Evolutionary conservation across 2,888 invertebrate species (phyloP).

Genomic region (Pterobdella sp.): DNA sequence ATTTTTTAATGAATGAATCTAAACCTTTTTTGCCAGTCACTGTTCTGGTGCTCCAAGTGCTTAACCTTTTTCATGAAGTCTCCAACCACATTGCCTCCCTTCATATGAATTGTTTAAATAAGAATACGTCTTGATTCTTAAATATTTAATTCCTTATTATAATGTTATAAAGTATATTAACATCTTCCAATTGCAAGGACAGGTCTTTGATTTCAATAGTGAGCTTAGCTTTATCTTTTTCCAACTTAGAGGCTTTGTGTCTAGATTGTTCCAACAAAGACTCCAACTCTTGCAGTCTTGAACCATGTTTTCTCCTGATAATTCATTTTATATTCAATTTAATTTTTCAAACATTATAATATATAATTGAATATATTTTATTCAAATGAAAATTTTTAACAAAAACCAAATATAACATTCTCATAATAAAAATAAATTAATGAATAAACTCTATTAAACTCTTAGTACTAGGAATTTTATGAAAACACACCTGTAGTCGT

Average conservation of each 20-base stretch:
- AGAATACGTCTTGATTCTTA: background rate
- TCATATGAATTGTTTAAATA: background rate
- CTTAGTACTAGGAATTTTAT: background rate
- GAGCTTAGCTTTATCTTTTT: conserved; percentile 95
- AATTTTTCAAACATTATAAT: too few species aligned
- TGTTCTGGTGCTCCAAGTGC: conserved; percentile 52
- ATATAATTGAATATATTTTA: too few species aligned
- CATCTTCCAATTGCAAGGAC: conserved; percentile 84
- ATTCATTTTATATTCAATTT: background rate
- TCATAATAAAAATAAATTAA: background rate
- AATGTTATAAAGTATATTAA: conserved; percentile 3
- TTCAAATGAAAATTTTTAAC: background rate
- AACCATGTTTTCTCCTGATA: conserved; percentile 47
- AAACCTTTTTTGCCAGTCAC: conserved; percentile 34
- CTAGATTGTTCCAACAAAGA: conserved; percentile 90
- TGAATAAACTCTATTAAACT: background rate
- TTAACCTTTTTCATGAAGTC: conserved; percentile 48
- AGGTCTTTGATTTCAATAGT: conserved; percentile 95
- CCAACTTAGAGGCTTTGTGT: conserved; percentile 77
- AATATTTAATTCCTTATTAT: background rate
- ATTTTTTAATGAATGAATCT: too few species aligned
- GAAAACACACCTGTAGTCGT: conserved; percentile 56
- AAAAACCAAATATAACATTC: background rate
- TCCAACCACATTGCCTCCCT: conserved; percentile 36
- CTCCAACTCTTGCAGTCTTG: conserved; percentile 68